A percentile compares a stretch with the other conserved stretches of the same genome.
Evolutionary conservation across 2,113 vertebrate genomes (phyloP).

Genomic region (Dryoscopus gambensis): DNA sequence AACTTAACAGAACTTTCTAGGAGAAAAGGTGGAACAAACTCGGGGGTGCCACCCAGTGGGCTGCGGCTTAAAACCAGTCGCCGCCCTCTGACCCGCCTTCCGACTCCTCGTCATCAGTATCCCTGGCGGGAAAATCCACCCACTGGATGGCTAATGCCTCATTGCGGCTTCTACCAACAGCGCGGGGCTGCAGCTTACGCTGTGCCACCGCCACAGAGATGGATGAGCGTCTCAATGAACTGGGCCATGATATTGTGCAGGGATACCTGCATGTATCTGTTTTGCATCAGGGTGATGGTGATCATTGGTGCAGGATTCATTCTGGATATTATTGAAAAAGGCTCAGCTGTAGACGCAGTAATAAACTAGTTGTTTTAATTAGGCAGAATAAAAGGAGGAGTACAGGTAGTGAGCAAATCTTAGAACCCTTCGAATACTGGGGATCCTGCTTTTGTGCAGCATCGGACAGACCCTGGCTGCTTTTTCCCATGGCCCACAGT

Average conservation of each 20-base stretch:
- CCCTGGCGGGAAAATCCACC: no score
- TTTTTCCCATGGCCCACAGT: neutral
- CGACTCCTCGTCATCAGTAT: no score
- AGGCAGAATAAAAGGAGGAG: neutral
- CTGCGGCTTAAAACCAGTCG: no score
- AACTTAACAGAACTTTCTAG: no score
- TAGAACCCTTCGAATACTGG: rapidly evolving
- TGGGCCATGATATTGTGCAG: neutral
- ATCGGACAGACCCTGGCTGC: neutral
- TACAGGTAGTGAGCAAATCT: neutral
- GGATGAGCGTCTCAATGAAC: neutral
- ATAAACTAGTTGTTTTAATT: neutral
- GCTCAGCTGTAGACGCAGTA: neutral
- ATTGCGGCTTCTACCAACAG: no score
- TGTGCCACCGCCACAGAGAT: no score
- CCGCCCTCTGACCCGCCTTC: no score
- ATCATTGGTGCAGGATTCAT: neutral
- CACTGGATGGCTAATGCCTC: no score
- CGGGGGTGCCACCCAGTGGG: no score
- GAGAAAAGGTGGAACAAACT: no score
- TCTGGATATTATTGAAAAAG: neutral
- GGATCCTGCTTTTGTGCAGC: neutral
- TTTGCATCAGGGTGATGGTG: neutral
- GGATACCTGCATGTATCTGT: neutral
- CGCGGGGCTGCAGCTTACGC: no score